phyloP scores from a whole-genome alignment of 2,113 vertebrate genomes.

The Gymnobelideus leadbeateri region DNA sequence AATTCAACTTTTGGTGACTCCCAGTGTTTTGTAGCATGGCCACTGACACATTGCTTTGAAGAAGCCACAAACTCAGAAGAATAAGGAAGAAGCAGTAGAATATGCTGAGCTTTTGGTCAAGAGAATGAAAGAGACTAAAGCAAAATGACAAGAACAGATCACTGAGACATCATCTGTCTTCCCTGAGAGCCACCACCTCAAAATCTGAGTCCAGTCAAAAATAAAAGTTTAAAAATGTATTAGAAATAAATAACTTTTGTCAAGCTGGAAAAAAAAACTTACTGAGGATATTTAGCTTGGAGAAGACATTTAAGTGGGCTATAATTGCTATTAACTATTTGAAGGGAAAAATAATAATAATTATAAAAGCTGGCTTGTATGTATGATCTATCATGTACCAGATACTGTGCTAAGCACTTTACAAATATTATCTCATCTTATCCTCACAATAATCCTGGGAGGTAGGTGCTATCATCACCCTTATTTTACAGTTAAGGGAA shows the following conservation, averaged over 20 bases:
- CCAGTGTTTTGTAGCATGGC: slow-evolving; percentile 96
- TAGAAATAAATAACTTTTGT: too few relatives aligned
- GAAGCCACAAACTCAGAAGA: slow-evolving; percentile 96
- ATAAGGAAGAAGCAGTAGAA: slow-evolving; percentile 96
- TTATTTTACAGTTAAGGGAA: too few relatives aligned
- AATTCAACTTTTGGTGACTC: slow-evolving; percentile 98
- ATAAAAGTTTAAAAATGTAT: too few relatives aligned
- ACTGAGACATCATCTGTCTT: too few relatives aligned
- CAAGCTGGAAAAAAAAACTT: neutral
- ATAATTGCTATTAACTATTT: neutral
- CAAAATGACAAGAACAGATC: too few relatives aligned
- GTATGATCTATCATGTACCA: neutral
- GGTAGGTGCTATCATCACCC: neutral
- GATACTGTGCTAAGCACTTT: neutral
- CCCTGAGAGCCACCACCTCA: too few relatives aligned
- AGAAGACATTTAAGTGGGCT: neutral
- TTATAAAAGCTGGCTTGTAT: neutral
- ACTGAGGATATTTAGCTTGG: neutral
- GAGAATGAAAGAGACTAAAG: slow-evolving; percentile 92
- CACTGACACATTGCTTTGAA: slow-evolving; percentile 96
- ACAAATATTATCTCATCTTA: neutral
- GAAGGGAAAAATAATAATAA: neutral
- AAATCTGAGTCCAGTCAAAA: too few relatives aligned
- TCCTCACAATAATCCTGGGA: neutral
- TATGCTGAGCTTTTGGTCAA: slow-evolving; percentile 98